These are phyloP conservation scores for Lutjanus argentimaculatus DNA, from an alignment of 2,797 vertebrate species.

Conservation along the genomic window DNA sequence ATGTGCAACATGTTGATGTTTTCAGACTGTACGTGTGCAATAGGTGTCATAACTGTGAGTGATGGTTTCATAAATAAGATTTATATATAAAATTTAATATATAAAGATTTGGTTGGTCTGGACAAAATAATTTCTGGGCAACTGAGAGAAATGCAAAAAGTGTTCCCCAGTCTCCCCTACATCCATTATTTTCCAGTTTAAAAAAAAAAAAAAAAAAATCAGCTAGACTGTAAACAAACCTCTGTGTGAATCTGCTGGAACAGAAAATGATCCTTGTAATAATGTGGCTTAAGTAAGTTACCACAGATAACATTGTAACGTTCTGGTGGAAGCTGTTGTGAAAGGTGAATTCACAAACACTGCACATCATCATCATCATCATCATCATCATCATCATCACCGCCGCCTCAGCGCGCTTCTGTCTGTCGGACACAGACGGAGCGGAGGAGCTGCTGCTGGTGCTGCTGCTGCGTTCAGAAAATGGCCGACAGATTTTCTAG, in stretches of 20 bases:
- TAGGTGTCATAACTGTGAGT: too few species aligned
- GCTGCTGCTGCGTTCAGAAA: constrained; percentile 88
- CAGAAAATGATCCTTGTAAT: neutral
- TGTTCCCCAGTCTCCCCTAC: neutral
- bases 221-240: neutral
- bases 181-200: neutral
- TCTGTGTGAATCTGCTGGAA: neutral
- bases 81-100: too few species aligned
- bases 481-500: constrained; percentile 99
- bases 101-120: too few species aligned
- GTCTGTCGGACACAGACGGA: constrained; percentile 55
- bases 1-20: too few species aligned
- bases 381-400: too few species aligned
- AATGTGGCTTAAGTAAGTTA: too few species aligned
- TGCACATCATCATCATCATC: constrained; percentile 41
- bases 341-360: constrained; percentile 36
- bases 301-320: neutral
- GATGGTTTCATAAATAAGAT: too few species aligned
- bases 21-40: too few species aligned
- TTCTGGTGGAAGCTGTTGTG: constrained; percentile 1
- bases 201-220: too few species aligned
- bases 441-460: constrained; percentile 76
- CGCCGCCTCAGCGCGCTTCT: constrained; percentile 25
- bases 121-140: too few species aligned
- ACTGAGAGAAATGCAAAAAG: too few species aligned